phyloP scores from a whole-genome alignment of 2,113 vertebrate species.

The Zapus hudsonius region DNA sequence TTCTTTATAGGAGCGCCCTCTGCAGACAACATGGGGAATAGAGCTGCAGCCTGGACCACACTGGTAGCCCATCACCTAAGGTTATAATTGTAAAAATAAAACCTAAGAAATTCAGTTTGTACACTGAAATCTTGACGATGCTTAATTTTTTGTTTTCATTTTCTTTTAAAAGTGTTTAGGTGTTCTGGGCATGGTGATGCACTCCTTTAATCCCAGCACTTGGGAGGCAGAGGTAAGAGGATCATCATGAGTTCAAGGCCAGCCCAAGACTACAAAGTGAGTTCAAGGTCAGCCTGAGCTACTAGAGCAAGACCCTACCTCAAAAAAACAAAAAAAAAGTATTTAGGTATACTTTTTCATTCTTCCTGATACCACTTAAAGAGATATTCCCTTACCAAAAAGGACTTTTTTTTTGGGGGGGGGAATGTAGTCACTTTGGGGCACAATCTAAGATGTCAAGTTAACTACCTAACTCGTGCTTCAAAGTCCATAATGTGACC shows the following conservation, averaged over 20 bases:
- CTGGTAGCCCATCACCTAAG: background rate
- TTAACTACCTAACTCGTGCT: background rate
- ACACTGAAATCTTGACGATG: background rate
- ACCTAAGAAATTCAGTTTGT: background rate
- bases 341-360: background rate
- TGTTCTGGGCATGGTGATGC: too few relatives aligned
- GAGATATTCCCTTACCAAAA: background rate
- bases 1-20: conserved; percentile 84
- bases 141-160: background rate
- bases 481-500: background rate
- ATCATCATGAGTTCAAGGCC: too few relatives aligned
- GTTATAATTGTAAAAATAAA: background rate
- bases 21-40: conserved; percentile 72
- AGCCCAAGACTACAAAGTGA: too few relatives aligned
- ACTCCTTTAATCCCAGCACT: too few relatives aligned
- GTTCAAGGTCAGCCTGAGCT: too few relatives aligned
- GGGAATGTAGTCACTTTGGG: background rate
- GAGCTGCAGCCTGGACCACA: accelerated
- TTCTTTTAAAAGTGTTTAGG: background rate
- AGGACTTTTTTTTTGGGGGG: background rate
- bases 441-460: background rate
- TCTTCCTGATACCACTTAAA: background rate
- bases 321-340: too few relatives aligned
- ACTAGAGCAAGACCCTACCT: too few relatives aligned
- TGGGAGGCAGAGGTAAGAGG: too few relatives aligned